Base-by-base conservation (phyloP, 2,888 invertebrate genomes). In the Cabera pusaria region DNA sequence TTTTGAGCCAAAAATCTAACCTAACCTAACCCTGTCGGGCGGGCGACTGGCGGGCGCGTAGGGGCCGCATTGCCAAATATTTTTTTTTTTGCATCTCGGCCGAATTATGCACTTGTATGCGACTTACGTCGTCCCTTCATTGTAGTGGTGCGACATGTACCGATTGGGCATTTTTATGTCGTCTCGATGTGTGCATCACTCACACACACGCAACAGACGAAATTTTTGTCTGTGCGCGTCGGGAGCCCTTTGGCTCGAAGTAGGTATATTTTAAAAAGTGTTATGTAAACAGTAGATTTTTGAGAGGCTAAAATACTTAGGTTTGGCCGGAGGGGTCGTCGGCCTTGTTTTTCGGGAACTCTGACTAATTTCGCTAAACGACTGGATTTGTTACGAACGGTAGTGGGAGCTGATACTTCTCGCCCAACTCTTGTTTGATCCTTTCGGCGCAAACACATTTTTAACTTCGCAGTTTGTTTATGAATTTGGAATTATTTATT, bases 101-200 rank as follows among this genome's bases (percentile, higher is more conserved):
- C 88, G 88, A 88, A 88, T 85, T 88, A 87, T 88, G 88, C 88
- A 88, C 86, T 87, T 86, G 88, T 88, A 88, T 88, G 88, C 88
- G 87, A 80, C 87, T 87, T 88, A 84, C 87, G 86, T 85, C 80
- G 76, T 80, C 85, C 85, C 86, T 87, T 84, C 83, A 78, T 81
- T 87, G 88, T 87, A 83, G 84, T 85, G 76, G 88, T 87, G 86
- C 83, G 86, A 81, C 86, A 82, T 79, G 82, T 87, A 83, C 79
- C 65, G 80, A 87, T 78, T 79, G 80, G 76, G 72, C 78, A 84
- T 85, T 86, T 85, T 86, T 86, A 86, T 75, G 71, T 62, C 59
- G 63, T 68, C 57, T 60, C 50, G 49, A 55, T 83, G 85, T 88
- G 86, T 80, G 86, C 55, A 71, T 50, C 77, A 81, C 86, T 40